Conservation (phyloP, 1,140 invertebrate species). For the Drosophila gunungcola region DNA sequence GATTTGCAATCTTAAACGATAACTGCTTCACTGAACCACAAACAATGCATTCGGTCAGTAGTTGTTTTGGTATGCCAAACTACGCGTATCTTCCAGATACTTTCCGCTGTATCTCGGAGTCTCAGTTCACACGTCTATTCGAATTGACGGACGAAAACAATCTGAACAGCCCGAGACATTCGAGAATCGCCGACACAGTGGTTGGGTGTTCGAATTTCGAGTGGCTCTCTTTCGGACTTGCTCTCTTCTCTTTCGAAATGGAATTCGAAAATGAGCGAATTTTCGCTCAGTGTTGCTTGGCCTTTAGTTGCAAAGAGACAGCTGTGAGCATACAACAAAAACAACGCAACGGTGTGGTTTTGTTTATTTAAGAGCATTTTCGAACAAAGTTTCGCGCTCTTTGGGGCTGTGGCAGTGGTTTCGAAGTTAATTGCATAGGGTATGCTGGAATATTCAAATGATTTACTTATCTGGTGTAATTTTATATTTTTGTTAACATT, state of each 20-base stretch:
- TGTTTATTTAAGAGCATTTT: constrained; percentile 55
- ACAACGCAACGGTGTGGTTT: constrained; percentile 8
- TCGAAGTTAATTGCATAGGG: background rate
- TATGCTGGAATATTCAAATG: background rate
- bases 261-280: constrained; percentile 24
- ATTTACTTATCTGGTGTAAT: background rate
- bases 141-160: constrained; percentile 57
- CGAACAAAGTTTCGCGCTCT: constrained; percentile 14
- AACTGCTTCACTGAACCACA: constrained; percentile 44
- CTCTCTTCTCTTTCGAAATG: constrained; percentile 8
- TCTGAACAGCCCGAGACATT: constrained; percentile 39
- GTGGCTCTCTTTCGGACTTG: background rate
- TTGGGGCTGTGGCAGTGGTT: constrained; percentile 33
- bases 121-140: constrained; percentile 47
- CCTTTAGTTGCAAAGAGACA: constrained; percentile 4
- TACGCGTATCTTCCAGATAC: constrained; percentile 55
- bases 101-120: constrained; percentile 39
- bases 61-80: constrained; percentile 27
- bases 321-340: constrained; percentile 8
- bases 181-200: constrained; percentile 19
- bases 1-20: constrained; percentile 9
- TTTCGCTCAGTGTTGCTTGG: constrained; percentile 11
- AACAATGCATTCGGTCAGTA: constrained; percentile 26
- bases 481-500: background rate
- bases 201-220: constrained; percentile 24